Conservation (phyloP, 2,797 vertebrate species). For the Catostomus latipinnis region DNA sequence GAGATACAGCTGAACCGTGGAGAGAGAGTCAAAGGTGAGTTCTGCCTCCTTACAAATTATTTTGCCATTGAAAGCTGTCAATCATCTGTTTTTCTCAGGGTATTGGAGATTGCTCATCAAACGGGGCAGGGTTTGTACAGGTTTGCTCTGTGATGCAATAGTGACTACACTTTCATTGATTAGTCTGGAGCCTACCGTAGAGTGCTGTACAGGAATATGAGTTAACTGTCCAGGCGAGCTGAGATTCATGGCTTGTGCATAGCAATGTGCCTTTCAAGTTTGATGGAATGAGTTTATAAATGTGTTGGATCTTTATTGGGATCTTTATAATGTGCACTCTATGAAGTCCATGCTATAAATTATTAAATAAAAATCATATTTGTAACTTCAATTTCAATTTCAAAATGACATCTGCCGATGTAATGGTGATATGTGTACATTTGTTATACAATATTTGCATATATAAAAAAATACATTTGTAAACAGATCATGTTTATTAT, state of each 20-base stretch:
- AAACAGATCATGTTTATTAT: background rate
- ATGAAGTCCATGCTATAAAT: too few species aligned
- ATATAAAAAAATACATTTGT: background rate
- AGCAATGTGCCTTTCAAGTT: background rate
- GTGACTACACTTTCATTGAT: background rate
- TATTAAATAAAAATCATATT: too few species aligned
- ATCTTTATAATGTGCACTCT: background rate
- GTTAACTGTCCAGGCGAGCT: background rate
- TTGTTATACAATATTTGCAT: too few species aligned
- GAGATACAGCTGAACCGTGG: constrained; percentile 97
- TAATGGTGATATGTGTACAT: too few species aligned
- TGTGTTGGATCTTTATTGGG: background rate
- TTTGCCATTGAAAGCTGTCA: constrained; percentile 34
- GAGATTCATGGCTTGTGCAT: background rate
- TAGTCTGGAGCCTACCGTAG: background rate
- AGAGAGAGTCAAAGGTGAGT: constrained; percentile 95
- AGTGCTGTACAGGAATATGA: too few species aligned
- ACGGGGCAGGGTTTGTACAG: background rate
- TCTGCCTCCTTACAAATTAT: background rate
- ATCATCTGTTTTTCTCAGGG: background rate
- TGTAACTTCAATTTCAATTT: too few species aligned
- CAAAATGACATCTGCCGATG: too few species aligned
- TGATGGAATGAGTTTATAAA: background rate
- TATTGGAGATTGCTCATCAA: background rate
- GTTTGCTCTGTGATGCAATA: background rate